These are phyloP conservation scores for Ammodytes dubius DNA, from an alignment of 2,113 vertebrate genomes.

Conservation along the genomic window DNA sequence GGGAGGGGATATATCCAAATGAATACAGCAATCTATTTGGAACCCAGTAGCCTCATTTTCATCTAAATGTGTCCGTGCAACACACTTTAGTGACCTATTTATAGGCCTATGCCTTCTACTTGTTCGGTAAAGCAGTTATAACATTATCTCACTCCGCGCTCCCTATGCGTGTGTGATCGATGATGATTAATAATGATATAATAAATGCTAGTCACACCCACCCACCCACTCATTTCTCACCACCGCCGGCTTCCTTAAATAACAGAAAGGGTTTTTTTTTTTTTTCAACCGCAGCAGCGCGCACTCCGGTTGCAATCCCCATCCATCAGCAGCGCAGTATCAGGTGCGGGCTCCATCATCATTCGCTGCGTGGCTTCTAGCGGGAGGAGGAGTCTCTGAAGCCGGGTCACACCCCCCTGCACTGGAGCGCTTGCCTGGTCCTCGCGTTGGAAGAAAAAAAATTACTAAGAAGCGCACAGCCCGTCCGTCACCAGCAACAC, in stretches of 20 bases:
- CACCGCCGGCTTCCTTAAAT: constrained; percentile 10
- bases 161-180: neutral
- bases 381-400: constrained; percentile 51
- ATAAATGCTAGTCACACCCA: constrained; percentile 12
- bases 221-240: neutral
- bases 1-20: neutral
- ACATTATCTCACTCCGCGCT: neutral
- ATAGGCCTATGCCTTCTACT: neutral
- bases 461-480: constrained; percentile 68
- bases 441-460: constrained; percentile 24
- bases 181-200: neutral
- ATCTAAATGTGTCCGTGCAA: constrained; percentile 19
- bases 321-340: constrained; percentile 47
- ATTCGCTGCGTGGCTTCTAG: constrained; percentile 36
- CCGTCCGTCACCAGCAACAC: constrained; percentile 68
- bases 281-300: constrained; percentile 7
- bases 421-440: constrained; percentile 31
- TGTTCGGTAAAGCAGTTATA: neutral
- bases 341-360: constrained; percentile 71
- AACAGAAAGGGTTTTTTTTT: constrained; percentile 5
- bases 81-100: constrained; percentile 45
- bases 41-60: neutral
- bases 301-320: constrained; percentile 28
- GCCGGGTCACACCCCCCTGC: constrained; percentile 63
- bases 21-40: neutral